Conservation (phyloP, 2,797 vertebrate species). For the Sebastes diploproa region DNA sequence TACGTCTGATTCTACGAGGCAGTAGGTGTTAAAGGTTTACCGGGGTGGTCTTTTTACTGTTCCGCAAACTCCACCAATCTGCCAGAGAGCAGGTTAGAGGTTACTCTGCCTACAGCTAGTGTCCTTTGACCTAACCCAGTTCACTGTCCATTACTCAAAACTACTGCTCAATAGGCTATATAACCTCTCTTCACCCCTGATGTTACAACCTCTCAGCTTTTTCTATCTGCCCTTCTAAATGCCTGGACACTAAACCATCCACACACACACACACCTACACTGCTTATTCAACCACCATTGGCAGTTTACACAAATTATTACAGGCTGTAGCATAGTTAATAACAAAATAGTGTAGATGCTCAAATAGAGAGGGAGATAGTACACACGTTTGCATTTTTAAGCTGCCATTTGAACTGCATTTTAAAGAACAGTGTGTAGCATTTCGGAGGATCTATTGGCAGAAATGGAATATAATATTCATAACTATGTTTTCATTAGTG, state of each 20-base stretch:
- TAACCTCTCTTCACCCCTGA: conserved; percentile 38
- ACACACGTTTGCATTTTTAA: background rate
- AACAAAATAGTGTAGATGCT: background rate
- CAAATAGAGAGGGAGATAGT: background rate
- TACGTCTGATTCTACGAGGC: conserved; percentile 31
- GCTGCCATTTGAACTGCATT: background rate
- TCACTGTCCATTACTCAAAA: conserved; percentile 56
- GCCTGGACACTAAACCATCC: background rate
- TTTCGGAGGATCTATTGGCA: too few species aligned
- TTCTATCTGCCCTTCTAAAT: conserved; percentile 25
- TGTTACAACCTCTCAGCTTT: conserved; percentile 37
- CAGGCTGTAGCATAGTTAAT: too few species aligned
- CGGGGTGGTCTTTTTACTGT: conserved; percentile 16
- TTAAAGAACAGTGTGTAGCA: background rate
- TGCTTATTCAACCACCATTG: background rate
- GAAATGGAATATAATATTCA: too few species aligned
- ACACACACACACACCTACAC: background rate
- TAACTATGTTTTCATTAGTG: too few species aligned
- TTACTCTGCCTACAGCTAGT: conserved; percentile 24
- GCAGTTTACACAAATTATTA: background rate
- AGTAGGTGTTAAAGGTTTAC: conserved; percentile 40
- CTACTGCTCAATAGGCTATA: conserved; percentile 1
- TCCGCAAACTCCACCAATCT: conserved; percentile 32
- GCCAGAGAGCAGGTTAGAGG: conserved; percentile 50
- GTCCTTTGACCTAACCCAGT: conserved; percentile 50